These are phyloP conservation scores for Styela clava DNA, from an alignment of 23 tunicate genomes.

Conservation along the genomic window DNA sequence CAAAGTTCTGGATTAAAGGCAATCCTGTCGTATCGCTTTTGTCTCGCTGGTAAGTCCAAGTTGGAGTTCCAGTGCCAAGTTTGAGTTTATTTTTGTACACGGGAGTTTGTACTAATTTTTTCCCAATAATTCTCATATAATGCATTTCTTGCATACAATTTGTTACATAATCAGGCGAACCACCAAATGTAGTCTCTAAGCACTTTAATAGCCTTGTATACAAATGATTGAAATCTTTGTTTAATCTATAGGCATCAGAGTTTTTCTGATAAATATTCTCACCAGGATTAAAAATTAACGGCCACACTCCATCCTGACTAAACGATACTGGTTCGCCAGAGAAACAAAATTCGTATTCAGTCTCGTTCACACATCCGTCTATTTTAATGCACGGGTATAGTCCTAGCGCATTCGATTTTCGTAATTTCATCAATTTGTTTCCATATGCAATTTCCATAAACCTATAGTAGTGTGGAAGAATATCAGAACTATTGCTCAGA, in stretches of 20 bases:
- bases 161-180: slow-evolving; percentile 26
- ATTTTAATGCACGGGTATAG: background rate
- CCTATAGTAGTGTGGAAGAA: slow-evolving; percentile 38
- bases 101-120: slow-evolving; percentile 42
- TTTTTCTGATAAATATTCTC: slow-evolving; percentile 18
- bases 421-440: slow-evolving; percentile 15
- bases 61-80: slow-evolving; percentile 30
- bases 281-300: background rate
- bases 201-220: slow-evolving; percentile 17
- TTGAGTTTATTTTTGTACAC: slow-evolving; percentile 8
- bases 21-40: background rate
- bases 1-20: background rate
- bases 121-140: slow-evolving; percentile 38
- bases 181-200: slow-evolving; percentile 40
- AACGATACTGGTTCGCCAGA: slow-evolving; percentile 7
- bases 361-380: background rate
- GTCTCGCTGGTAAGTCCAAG: slow-evolving; percentile 11
- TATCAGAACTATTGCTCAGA: background rate
- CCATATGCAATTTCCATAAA: slow-evolving; percentile 60
- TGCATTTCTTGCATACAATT: slow-evolving; percentile 70
- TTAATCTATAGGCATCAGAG: slow-evolving; percentile 26
- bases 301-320: slow-evolving; percentile 12
- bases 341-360: background rate
- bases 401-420: background rate
- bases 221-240: background rate